Evolutionary conservation across 2,113 vertebrate species (phyloP).

Genomic region (Opisthocomus hoazin): DNA sequence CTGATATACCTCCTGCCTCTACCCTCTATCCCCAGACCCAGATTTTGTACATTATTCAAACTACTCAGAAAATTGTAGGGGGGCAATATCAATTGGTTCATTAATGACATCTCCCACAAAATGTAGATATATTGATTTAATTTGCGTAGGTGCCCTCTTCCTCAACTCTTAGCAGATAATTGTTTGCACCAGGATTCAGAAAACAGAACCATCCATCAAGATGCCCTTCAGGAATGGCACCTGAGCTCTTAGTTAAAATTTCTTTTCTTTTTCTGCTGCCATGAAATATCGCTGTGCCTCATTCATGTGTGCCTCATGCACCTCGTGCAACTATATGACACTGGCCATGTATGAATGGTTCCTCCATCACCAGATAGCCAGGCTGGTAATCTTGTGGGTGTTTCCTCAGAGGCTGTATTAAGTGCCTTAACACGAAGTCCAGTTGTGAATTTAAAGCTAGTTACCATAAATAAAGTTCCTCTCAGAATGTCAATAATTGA

Average conservation of each 20-base stretch:
- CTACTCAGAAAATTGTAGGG: not conserved
- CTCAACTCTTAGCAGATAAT: not conserved
- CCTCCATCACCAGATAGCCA: not conserved
- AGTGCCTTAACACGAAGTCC: not conserved
- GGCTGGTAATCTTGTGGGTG: not conserved
- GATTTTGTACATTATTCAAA: not conserved
- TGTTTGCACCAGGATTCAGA: not conserved
- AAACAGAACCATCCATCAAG: not conserved
- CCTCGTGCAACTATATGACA: not conserved
- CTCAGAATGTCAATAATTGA: not conserved
- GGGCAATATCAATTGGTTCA: not conserved
- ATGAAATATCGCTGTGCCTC: not conserved
- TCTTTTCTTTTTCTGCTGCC: accelerated
- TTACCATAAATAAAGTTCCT: not conserved
- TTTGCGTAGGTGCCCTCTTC: not conserved
- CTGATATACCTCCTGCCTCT: not conserved
- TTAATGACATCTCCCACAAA: not conserved
- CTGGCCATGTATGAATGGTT: not conserved
- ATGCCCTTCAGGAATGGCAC: not conserved
- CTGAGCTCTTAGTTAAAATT: not conserved
- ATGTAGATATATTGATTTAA: not conserved
- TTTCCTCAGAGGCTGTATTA: not conserved
- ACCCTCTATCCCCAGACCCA: not conserved
- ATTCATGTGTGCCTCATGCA: accelerated
- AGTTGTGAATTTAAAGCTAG: not conserved